Evolutionary conservation across 92 coral and sea anemone genomes (phyloP).

Genomic region (Porites rus): DNA sequence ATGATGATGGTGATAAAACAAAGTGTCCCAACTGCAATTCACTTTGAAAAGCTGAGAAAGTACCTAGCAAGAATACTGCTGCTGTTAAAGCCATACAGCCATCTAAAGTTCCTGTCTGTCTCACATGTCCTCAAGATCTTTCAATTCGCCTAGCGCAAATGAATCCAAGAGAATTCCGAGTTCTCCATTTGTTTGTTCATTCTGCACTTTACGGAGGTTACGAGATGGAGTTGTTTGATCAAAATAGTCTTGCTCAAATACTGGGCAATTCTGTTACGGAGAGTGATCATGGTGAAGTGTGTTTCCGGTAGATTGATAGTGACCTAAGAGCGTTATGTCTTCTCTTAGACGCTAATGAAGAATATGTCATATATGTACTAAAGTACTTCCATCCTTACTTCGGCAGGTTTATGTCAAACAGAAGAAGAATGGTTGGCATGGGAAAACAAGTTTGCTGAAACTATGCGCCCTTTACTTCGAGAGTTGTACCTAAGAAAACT

Average conservation of each 20-base stretch:
- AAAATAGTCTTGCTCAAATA: conserved; percentile 50
- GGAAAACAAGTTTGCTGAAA: conserved; percentile 54
- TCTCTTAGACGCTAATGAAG: conserved; percentile 72
- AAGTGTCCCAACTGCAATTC: conserved; percentile 62
- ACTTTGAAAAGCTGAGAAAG: not conserved
- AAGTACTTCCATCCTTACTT: conserved; percentile 56
- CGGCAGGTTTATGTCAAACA: conserved; percentile 10
- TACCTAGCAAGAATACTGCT: not conserved
- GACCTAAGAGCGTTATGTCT: conserved; percentile 68
- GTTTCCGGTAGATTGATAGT: conserved; percentile 68
- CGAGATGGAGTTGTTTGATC: conserved; percentile 62
- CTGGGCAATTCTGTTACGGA: conserved; percentile 24
- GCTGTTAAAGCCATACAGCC: not conserved
- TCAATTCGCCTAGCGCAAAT: conserved; percentile 58
- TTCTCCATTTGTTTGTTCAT: conserved; percentile 85
- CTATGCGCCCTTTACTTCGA: conserved; percentile 21
- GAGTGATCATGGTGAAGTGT: conserved; percentile 9
- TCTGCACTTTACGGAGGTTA: conserved; percentile 82
- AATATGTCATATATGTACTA: conserved; percentile 64
- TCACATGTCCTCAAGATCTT: conserved; percentile 17
- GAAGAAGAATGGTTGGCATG: conserved; percentile 31
- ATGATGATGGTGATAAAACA: too few relatives aligned
- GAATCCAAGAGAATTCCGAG: conserved; percentile 81
- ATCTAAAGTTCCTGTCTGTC: conserved; percentile 48
- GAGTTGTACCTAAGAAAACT: conserved; percentile 11